Base-by-base conservation (phyloP, 1,140 invertebrate genomes). In the Euborellia annulipes region DNA sequence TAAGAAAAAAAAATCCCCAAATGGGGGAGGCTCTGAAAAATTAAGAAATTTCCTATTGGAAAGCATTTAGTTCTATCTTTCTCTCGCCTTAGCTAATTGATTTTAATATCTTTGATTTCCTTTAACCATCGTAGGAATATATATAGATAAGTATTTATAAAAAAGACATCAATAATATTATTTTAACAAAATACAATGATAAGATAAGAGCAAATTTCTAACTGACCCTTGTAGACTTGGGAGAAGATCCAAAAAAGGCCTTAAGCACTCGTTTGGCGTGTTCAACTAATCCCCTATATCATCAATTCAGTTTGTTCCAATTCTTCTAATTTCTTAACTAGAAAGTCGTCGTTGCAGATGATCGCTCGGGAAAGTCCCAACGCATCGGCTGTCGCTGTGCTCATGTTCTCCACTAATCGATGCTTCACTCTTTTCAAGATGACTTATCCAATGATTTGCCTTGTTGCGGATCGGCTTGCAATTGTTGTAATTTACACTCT, bases 351-450 rank as follows among this genome's bases (percentile, higher is more conserved):
- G 62, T 99, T 99, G 63, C 93, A 98, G 0, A 99, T 67, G 57
- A 98, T 98, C 7, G 95, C 95, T 53, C 95, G 67, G 1, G 88
- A 94, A 1, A 96, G 66, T 1, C 95, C 95, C 21, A 99, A 66
- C 0, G 95, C 93, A 68, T 98, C 92, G 1, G 95, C 95, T 0
- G 95, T 98, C 13, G 86, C 82, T 9, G 86, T 85, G 39, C 86
- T 93, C 85, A 99, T 94, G 55, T 84, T 90, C 63, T 98, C 95
- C 0, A 98, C 93, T 17, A 98, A 65, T 50, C 89, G 73, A 66
- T 98, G 94, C 58, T 98, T 98, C 40, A 95, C 81, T 66, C 98
- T 98, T 65, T 98, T 98, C 51, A 98, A 67, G 48, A 95, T 81
- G 41, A 98, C n/a, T n/a, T 95, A 59, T 98, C 95, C 22, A 98